Percentiles rank a stretch among this genome's conserved stretches.
Conservation (phyloP, 2,888 invertebrate species). For the Lasioglossum calceatum region DNA sequence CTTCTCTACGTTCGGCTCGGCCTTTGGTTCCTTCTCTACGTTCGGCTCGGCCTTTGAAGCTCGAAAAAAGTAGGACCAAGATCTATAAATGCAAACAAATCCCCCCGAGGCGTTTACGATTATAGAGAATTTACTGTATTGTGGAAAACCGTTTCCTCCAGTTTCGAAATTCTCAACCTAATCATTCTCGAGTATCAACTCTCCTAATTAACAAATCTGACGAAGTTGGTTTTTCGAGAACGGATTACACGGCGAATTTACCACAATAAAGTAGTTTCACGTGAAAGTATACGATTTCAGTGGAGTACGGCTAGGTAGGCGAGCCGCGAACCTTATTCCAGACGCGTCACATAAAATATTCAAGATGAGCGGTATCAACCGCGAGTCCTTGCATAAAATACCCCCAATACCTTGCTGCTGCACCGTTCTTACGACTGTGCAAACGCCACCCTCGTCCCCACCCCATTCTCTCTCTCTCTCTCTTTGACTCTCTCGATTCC, state of each 20-base stretch:
- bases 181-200: neutral
- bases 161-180: neutral
- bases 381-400: conserved; percentile 68
- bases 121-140: no score
- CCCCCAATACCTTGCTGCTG: conserved; percentile 57
- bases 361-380: conserved; percentile 67
- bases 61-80: no score
- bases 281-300: conserved; percentile 24
- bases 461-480: conserved; percentile 6
- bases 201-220: neutral
- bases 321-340: conserved; percentile 58
- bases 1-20: no score
- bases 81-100: no score
- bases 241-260: conserved; percentile 16
- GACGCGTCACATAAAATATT: conserved; percentile 68
- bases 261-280: conserved; percentile 16
- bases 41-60: no score
- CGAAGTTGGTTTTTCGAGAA: neutral
- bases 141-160: no score
- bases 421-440: conserved; percentile 61
- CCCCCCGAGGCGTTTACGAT: no score
- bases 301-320: conserved; percentile 17
- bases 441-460: conserved; percentile 53
- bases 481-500: conserved; percentile 8
- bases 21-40: no score